Evolutionary conservation across 2,888 invertebrate genomes (phyloP).

Genomic region (Lamellibrachia satsuma): DNA sequence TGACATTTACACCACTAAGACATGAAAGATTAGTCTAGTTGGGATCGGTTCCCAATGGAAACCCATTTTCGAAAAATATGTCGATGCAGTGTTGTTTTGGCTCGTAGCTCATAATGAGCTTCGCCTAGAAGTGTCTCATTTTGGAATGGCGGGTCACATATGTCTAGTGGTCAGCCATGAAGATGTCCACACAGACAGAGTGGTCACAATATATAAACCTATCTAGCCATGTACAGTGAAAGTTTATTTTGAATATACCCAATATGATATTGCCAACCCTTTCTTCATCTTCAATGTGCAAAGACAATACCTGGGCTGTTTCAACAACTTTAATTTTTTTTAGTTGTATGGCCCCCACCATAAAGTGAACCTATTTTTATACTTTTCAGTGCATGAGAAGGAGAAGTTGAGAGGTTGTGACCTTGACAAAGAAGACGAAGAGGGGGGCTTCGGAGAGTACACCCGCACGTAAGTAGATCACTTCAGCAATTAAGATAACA

Average conservation of each 20-base stretch:
- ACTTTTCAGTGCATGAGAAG: slow-evolving; percentile 87
- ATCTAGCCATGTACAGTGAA: not conserved
- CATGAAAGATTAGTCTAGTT: no score
- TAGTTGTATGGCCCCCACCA: not conserved
- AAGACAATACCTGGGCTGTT: not conserved
- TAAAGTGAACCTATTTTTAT: not conserved
- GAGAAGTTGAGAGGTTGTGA: slow-evolving; percentile 94
- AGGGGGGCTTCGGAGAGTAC: slow-evolving; percentile 91
- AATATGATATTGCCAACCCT: not conserved
- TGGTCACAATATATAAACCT: no score
- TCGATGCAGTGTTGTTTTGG: no score
- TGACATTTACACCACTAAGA: no score
- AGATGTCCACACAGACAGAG: no score
- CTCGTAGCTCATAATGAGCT: no score
- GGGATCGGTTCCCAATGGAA: no score
- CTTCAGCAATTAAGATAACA: not conserved
- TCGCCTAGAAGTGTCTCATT: no score
- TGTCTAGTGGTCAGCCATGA: no score
- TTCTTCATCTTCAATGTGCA: not conserved
- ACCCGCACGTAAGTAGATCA: slow-evolving; percentile 84
- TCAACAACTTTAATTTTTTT: not conserved
- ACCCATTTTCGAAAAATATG: no score
- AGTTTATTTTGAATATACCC: not conserved
- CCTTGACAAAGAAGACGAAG: slow-evolving; percentile 75
- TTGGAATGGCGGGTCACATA: no score